Conservation (phyloP, 2,113 vertebrate genomes). For the Labeo catla region DNA sequence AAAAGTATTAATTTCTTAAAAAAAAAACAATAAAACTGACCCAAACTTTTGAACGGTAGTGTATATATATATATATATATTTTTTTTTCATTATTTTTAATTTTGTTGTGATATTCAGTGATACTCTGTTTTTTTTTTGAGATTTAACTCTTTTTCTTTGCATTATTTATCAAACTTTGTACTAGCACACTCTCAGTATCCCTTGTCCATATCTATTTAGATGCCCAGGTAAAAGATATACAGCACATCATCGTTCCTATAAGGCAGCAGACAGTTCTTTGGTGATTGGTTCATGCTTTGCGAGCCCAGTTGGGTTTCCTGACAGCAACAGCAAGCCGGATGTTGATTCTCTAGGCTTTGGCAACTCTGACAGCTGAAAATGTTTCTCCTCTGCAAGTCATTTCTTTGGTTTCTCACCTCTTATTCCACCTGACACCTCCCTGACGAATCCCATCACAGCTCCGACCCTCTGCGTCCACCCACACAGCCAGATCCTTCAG, state of each 20-base stretch:
- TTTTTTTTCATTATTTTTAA: no score
- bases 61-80: no score
- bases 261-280: slow-evolving; percentile 50
- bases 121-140: background rate
- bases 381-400: slow-evolving; percentile 62
- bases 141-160: background rate
- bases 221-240: background rate
- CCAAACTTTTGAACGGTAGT: no score
- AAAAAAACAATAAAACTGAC: no score
- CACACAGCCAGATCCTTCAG: slow-evolving; percentile 42
- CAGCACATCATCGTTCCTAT: slow-evolving; percentile 8
- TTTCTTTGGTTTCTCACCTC: slow-evolving; percentile 54
- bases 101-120: background rate
- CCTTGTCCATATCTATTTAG: background rate
- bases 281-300: slow-evolving; percentile 50
- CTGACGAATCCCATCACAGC: slow-evolving; percentile 53
- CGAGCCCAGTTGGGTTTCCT: slow-evolving; percentile 61
- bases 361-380: slow-evolving; percentile 68
- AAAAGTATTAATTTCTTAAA: no score
- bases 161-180: background rate
- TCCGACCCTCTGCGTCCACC: slow-evolving; percentile 35
- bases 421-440: slow-evolving; percentile 53
- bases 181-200: background rate
- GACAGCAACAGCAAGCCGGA: slow-evolving; percentile 54
- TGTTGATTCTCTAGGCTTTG: slow-evolving; percentile 70